Evolutionary conservation across 2,888 invertebrate species (phyloP).

Genomic region (Automeris io): DNA sequence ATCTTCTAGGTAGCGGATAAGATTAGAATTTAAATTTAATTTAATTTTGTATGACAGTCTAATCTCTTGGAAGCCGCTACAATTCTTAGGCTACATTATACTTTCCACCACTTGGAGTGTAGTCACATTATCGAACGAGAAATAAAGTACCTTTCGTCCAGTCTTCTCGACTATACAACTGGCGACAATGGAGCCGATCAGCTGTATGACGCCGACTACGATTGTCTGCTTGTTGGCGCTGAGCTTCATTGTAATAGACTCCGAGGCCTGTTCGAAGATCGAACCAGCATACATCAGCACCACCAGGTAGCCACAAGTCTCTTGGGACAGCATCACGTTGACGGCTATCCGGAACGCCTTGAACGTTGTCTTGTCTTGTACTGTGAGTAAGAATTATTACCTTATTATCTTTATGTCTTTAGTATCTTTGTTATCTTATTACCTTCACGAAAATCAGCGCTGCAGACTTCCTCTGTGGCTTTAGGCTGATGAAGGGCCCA

Average conservation of each 20-base stretch:
- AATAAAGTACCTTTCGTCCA: slow-evolving; percentile 65
- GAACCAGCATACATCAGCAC: slow-evolving; percentile 71
- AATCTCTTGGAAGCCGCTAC: no score
- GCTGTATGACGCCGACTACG: slow-evolving; percentile 59
- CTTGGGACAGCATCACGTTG: slow-evolving; percentile 69
- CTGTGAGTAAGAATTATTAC: slow-evolving; percentile 33
- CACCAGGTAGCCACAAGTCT: slow-evolving; percentile 68
- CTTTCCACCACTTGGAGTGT: no score
- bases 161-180: slow-evolving; percentile 69
- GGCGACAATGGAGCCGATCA: slow-evolving; percentile 62
- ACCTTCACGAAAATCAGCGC: no score
- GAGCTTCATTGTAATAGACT: slow-evolving; percentile 58
- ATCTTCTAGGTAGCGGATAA: no score
- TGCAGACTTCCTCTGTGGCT: no score
- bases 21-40: no score
- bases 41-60: no score
- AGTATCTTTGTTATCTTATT: no score
- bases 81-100: no score
- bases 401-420: neutral
- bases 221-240: slow-evolving; percentile 71
- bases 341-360: slow-evolving; percentile 64
- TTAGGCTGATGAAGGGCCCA: no score
- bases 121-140: no score
- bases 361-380: slow-evolving; percentile 63
- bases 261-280: slow-evolving; percentile 64